These are phyloP conservation scores for Smittia aterrima DNA, from an alignment of 2,888 invertebrate genomes.

Conservation along the genomic window DNA sequence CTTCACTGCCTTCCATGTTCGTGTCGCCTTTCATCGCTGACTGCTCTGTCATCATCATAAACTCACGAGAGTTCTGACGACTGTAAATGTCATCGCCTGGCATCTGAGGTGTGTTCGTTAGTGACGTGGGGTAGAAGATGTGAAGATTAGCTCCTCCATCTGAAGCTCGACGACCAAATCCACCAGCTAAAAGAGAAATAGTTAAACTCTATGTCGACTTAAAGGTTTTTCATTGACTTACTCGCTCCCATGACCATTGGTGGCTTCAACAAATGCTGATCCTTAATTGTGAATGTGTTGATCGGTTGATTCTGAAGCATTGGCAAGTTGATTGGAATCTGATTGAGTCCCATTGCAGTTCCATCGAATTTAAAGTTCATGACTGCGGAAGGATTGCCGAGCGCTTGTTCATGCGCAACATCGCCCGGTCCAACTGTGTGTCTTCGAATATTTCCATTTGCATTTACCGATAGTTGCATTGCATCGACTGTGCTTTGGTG, in stretches of 20 bases:
- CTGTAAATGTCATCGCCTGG: constrained; percentile 51
- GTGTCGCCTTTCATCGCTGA: constrained; percentile 10
- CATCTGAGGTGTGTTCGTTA: constrained; percentile 53
- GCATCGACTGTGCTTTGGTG: neutral
- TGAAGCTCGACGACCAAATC: constrained; percentile 87
- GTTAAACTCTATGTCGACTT: neutral
- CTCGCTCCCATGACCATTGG: constrained; percentile 84
- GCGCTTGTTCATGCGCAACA: constrained; percentile 78
- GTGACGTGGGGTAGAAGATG: constrained; percentile 60
- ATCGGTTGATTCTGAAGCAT: constrained; percentile 79
- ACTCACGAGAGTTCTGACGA: constrained; percentile 42
- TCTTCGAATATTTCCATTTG: constrained; percentile 63
- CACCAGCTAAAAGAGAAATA: constrained; percentile 58
- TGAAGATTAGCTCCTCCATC: constrained; percentile 94
- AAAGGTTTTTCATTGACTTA: constrained; percentile 51
- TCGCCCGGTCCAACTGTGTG: constrained; percentile 95
- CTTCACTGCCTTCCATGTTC: constrained; percentile 47
- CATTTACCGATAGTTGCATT: neutral
- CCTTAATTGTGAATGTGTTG: constrained; percentile 83
- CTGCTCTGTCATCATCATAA: constrained; percentile 35
- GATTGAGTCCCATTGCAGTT: constrained; percentile 44
- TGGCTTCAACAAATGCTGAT: constrained; percentile 91
- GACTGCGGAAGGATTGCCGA: constrained; percentile 52
- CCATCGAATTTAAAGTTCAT: constrained; percentile 45
- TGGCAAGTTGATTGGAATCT: constrained; percentile 76